Evolutionary conservation across 1,140 invertebrate species (phyloP).

Genomic region (Pseudobourletiella spinata): DNA sequence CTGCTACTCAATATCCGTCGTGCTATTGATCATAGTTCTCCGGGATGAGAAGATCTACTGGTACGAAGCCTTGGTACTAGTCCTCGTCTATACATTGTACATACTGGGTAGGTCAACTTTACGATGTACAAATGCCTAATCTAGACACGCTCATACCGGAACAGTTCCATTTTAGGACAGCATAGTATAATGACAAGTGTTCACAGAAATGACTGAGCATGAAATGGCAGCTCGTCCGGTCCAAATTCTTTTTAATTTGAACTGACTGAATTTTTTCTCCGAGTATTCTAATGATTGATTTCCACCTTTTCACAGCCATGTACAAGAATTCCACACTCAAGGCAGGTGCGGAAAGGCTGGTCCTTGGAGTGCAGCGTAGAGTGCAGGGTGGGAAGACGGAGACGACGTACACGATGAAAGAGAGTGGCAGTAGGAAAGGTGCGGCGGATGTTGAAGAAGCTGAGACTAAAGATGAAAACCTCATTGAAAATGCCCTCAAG

Average conservation of each 20-base stretch:
- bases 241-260: no score
- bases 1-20: conserved; percentile 69
- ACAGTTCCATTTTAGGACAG: no score
- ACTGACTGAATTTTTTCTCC: no score
- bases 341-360: conserved; percentile 23
- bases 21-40: conserved; percentile 54
- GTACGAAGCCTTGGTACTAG: conserved; percentile 59
- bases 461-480: background rate
- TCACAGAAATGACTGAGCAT: no score
- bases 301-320: conserved; percentile 20
- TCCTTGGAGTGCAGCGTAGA: conserved; percentile 7
- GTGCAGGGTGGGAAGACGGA: conserved; percentile 8
- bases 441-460: background rate
- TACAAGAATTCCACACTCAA: conserved; percentile 34
- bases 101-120: conserved; percentile 33
- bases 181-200: no score
- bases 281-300: no score
- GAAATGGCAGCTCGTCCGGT: no score
- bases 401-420: conserved; percentile 15
- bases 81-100: conserved; percentile 46
- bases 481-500: conserved; percentile 1
- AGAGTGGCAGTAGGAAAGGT: background rate
- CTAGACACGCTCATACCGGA: no score
- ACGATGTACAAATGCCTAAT: no score
- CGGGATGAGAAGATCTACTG: conserved; percentile 70